A percentile compares a stretch with the other conserved stretches of the same genome.
Evolutionary conservation across 2,888 invertebrate species (phyloP).

Genomic region (Cetonia aurata): DNA sequence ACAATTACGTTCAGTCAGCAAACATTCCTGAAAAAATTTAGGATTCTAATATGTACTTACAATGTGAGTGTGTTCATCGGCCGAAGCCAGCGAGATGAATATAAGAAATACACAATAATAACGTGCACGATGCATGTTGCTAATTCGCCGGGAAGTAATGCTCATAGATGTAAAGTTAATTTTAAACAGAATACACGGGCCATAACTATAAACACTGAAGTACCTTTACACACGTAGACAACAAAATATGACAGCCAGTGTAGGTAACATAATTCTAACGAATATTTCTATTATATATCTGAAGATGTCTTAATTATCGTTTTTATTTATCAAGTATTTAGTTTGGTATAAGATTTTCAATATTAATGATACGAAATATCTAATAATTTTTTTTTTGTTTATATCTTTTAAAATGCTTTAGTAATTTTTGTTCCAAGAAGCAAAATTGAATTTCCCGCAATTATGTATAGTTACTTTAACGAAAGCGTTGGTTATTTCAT

Average conservation of each 20-base stretch:
- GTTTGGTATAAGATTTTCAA: too few relatives aligned
- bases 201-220: slow-evolving; percentile 39
- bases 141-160: slow-evolving; percentile 11
- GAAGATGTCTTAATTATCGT: too few relatives aligned
- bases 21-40: slow-evolving; percentile 11
- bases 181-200: slow-evolving; percentile 22
- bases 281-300: neutral
- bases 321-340: too few relatives aligned
- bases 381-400: too few relatives aligned
- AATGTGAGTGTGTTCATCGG: slow-evolving; percentile 84
- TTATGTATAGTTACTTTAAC: too few relatives aligned
- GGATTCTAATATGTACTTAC: slow-evolving; percentile 69
- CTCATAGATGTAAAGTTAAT: slow-evolving; percentile 20
- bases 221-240: slow-evolving; percentile 56
- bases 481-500: too few relatives aligned
- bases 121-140: slow-evolving; percentile 55
- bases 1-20: slow-evolving; percentile 11
- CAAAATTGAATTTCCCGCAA: too few relatives aligned
- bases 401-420: too few relatives aligned
- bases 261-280: slow-evolving; percentile 39
- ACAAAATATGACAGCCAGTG: slow-evolving; percentile 46
- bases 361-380: too few relatives aligned
- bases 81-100: slow-evolving; percentile 61
- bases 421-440: too few relatives aligned
- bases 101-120: slow-evolving; percentile 56